A percentile compares a stretch with the other conserved stretches of the same genome.
phyloP scores from a whole-genome alignment of 2,888 invertebrate species.

The Plebejus melissa region DNA sequence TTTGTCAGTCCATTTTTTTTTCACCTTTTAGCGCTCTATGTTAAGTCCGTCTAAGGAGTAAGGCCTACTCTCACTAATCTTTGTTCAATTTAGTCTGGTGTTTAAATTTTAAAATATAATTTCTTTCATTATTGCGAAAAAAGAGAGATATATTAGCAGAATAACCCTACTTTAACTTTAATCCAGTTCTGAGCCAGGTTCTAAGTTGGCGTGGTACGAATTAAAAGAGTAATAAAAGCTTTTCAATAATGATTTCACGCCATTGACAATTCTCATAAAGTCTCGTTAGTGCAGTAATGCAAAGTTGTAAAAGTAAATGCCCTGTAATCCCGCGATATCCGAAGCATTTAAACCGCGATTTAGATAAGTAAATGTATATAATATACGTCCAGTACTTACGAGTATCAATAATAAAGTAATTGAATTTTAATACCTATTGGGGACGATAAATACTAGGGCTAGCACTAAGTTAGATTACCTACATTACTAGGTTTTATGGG shows the following conservation, averaged over 20 bases:
- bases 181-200: not conserved
- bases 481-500: not conserved
- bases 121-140: not conserved
- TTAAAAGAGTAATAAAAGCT: not conserved
- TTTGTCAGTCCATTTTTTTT: too few species aligned
- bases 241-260: not conserved
- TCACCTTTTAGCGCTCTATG: too few species aligned
- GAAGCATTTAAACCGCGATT: not conserved
- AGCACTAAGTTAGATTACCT: not conserved
- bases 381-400: slow-evolving; percentile 9
- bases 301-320: not conserved
- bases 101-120: too few species aligned
- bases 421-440: slow-evolving; percentile 25
- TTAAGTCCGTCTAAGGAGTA: too few species aligned
- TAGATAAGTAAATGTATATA: slow-evolving; percentile 17
- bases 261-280: not conserved
- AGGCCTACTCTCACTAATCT: too few species aligned
- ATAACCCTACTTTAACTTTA: not conserved
- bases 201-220: not conserved
- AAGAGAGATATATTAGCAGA: not conserved
- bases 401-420: slow-evolving; percentile 25
- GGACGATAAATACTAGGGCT: slow-evolving; percentile 12
- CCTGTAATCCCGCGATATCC: not conserved
- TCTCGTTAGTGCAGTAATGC: slow-evolving; percentile 1
- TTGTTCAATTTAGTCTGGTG: too few species aligned